Evolutionary conservation across 2,888 invertebrate species (phyloP).

Genomic region (Acanthosepion lycidas): DNA sequence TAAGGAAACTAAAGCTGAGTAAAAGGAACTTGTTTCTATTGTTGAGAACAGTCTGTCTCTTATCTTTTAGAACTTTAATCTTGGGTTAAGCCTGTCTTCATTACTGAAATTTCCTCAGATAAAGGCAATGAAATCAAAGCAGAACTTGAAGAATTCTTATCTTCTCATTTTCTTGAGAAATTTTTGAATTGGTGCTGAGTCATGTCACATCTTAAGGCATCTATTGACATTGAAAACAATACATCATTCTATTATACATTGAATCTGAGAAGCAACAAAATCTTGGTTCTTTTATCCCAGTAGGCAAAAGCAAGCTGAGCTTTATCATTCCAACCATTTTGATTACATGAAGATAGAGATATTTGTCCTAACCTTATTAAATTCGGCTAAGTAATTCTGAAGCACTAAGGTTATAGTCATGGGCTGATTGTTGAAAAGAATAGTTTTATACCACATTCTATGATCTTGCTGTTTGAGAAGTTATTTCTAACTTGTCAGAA

Average conservation of each 20-base stretch:
- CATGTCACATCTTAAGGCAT: neutral
- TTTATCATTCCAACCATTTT: neutral
- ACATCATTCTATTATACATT: neutral
- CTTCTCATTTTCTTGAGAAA: neutral
- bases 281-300: neutral
- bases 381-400: too few relatives aligned
- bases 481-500: neutral
- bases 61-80: neutral
- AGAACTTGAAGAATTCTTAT: neutral
- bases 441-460: too few relatives aligned
- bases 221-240: neutral
- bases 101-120: neutral
- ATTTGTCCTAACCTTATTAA: too few relatives aligned
- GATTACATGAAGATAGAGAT: too few relatives aligned
- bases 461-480: too few relatives aligned
- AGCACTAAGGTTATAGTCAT: too few relatives aligned
- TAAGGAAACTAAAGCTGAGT: too few relatives aligned
- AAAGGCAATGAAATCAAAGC: neutral
- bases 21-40: too few relatives aligned
- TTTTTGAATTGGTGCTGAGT: neutral
- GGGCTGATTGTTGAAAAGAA: too few relatives aligned
- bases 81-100: neutral
- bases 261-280: neutral
- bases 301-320: neutral
- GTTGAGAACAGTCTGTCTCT: too few relatives aligned